These are phyloP conservation scores for Epirrhoe tristata DNA, from an alignment of 2,888 invertebrate species.

Conservation along the genomic window DNA sequence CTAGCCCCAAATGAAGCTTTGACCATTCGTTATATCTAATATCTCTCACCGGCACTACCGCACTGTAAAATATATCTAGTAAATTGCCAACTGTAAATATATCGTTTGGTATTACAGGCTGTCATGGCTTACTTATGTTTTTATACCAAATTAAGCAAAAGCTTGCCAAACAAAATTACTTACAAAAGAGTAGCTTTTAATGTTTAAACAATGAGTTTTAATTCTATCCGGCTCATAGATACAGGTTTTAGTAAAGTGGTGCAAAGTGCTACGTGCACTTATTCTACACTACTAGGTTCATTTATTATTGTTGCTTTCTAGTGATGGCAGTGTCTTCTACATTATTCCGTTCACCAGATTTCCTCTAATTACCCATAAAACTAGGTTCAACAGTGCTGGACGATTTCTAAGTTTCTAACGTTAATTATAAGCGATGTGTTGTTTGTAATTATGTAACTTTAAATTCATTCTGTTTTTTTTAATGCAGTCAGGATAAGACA, in stretches of 20 bases:
- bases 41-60: too few species aligned
- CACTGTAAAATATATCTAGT: background rate
- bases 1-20: too few species aligned
- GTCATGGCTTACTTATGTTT: background rate
- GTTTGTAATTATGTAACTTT: too few species aligned
- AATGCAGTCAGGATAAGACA: too few species aligned
- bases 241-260: conserved; percentile 21
- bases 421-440: too few species aligned
- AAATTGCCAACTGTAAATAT: background rate
- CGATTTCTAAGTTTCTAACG: too few species aligned
- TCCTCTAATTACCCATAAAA: too few species aligned
- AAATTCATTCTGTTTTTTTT: too few species aligned
- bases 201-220: conserved; percentile 17
- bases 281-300: conserved; percentile 6
- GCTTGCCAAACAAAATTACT: conserved; percentile 15
- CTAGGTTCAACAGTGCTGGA: too few species aligned
- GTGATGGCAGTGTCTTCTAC: too few species aligned
- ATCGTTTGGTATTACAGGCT: background rate
- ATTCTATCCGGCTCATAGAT: conserved; percentile 1
- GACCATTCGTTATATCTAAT: too few species aligned
- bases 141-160: background rate
- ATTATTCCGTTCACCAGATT: too few species aligned
- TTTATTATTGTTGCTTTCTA: background rate
- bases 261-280: conserved; percentile 26
- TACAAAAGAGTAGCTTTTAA: conserved; percentile 13